Percentiles rank a stretch among this genome's conserved stretches.
These are phyloP conservation scores for Vandiemenella viatica DNA, from an alignment of 2,888 invertebrate genomes.

Conservation along the genomic window DNA sequence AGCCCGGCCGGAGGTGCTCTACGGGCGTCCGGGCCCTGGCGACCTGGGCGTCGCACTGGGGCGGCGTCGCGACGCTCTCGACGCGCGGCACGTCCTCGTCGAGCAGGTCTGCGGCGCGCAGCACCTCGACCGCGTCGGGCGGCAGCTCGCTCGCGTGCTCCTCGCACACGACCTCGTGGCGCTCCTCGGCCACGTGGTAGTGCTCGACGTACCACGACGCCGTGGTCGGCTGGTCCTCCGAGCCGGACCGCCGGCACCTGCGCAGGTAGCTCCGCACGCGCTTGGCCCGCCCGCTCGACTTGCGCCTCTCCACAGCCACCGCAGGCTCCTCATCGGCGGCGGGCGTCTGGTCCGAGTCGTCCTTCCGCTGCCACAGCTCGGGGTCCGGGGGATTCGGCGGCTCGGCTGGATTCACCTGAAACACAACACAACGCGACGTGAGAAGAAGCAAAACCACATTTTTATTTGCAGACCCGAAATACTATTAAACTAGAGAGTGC, in stretches of 20 bases:
- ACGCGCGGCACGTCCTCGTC: too few species aligned
- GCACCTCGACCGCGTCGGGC: neutral
- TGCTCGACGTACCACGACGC: neutral
- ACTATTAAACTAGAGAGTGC: too few species aligned
- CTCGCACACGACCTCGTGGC: conserved; percentile 22
- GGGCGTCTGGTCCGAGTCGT: neutral
- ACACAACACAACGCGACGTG: too few species aligned
- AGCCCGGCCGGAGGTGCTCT: neutral
- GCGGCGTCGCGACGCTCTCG: too few species aligned
- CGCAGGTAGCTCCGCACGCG: neutral
- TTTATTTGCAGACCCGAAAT: too few species aligned
- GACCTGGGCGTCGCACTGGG: too few species aligned
- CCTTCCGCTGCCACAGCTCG: neutral
- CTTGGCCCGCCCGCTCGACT: neutral
- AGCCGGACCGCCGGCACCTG: neutral
- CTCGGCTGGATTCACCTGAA: neutral
- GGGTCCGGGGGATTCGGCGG: neutral
- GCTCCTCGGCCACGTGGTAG: neutral
- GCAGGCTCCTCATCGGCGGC: neutral
- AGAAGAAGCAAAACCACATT: too few species aligned
- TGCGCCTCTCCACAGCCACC: too few species aligned
- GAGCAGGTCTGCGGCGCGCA: neutral
- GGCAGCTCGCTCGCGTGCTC: conserved; percentile 23
- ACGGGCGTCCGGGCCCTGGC: neutral
- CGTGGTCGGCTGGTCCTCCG: neutral